Evolutionary conservation across 2,888 invertebrate species (phyloP), one percentile per base, ranked within the genome.

Genomic region (Cheilosia soror): DNA sequence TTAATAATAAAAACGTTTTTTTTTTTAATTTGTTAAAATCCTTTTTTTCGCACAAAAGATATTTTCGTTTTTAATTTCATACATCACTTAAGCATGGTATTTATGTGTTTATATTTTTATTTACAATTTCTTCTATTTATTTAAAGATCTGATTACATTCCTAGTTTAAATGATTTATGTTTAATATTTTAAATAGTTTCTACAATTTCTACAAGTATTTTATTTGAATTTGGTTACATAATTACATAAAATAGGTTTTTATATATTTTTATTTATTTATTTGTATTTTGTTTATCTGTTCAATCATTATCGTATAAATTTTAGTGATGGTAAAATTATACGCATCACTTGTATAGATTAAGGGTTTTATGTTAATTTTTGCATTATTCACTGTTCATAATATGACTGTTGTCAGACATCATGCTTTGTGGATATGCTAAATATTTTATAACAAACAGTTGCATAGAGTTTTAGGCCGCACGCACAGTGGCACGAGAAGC

Each of bases 111-210:
- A 29, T 57, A 6, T 47, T 57, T 60, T 11, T 20, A 57, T 25
- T 51, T 49, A 27, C 37, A 29, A 58, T 42, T n/a, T 31, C 42
- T 40, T 66, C 49, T 49, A 44, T 78, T 62, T 68, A 44, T 53
- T 73, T 55, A 71, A 84, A 84, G 80, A 84, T 84, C 80, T 84
- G 80, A 84, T 84, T 84, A 80, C 79, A 80, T 27, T 66, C 65
- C 79, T 79, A 79, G 60, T 65, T 55, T 66, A 53, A 55, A 29
- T 40, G 20, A 40, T 33, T 72, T 51, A 62, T 27, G 42, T 49
- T 57, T 57, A 37, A 3, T 44, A 37, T n/a, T 33, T 29, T 44
- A 11, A 40, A 37, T 40, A 49, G 58, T 20, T n/a, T 57, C n/a
- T 7, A 31, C 29, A 13, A 58, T 37, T 47, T 68, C 20, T 78